Base-by-base conservation (phyloP, 1,140 invertebrate genomes). In the Trichogramma pretiosum region DNA sequence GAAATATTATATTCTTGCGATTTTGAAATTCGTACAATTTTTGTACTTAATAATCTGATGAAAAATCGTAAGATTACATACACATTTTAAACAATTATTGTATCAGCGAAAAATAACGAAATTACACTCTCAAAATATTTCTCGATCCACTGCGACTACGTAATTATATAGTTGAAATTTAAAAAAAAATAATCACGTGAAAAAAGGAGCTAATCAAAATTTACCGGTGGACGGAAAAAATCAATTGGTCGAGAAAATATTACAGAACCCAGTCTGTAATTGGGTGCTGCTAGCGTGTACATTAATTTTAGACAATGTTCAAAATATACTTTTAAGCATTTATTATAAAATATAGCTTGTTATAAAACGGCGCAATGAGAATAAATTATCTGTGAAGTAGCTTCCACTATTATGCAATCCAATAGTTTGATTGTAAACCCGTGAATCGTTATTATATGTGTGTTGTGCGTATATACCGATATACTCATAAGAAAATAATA, bases 311-410 rank as follows among this genome's bases (percentile, higher is more conserved):
- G 36, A 19, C 28, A 21, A 30, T 28, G 48, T 50, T 50, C 32
- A 34, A 45, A n/a, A n/a, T n/a, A n/a, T 40, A 50, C 41, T 50
- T 50, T n/a, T 50, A 40, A 50, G 28, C 36, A 38, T 50, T 45
- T 45, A 50, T n/a, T n/a, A n/a, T n/a, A n/a, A n/a, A n/a, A n/a
- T 40, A 45, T 40, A 50, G 26, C 42, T 50, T 45, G 42, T 45
- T 50, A 50, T 50, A 50, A 40, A n/a, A 49, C 22, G 33, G 35
- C 36, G 42, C 36, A 45, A 50, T 45, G 45, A 45, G 38, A 50
- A n/a, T n/a, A n/a, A n/a, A n/a, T n/a, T n/a, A n/a, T n/a, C 10
- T 50, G 41, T 49, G 44, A 49, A 44, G 33, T 50, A 50, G 48
- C 37, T 50, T 50, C 42, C 36, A 45, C 48, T n/a, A n/a, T n/a